A percentile compares a stretch with the other conserved stretches of the same genome.
These are phyloP conservation scores for Argyra leucocephala DNA, from an alignment of 2,888 invertebrate species.

Conservation along the genomic window DNA sequence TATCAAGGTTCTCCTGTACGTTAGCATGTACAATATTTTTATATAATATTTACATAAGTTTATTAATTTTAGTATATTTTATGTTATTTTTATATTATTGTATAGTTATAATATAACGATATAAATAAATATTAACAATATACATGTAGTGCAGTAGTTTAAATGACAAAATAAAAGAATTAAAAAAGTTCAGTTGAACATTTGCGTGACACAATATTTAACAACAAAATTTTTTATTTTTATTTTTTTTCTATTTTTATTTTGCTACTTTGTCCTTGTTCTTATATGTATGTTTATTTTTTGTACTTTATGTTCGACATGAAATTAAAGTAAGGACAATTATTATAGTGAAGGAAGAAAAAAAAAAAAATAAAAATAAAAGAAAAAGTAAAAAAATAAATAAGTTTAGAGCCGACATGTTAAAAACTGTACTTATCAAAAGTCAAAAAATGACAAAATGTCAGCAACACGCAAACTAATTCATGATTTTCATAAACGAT, in stretches of 20 bases:
- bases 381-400: background rate
- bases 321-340: background rate
- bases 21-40: too few species aligned
- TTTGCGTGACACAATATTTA: slow-evolving; percentile 3
- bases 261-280: background rate
- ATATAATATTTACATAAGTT: too few species aligned
- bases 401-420: background rate
- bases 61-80: too few species aligned
- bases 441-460: slow-evolving; percentile 6
- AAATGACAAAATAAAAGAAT: background rate
- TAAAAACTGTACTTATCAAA: slow-evolving; percentile 3
- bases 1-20: too few species aligned
- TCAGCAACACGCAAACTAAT: slow-evolving; percentile 6
- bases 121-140: background rate
- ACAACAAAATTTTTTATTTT: background rate
- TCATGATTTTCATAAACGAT: background rate
- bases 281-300: too few species aligned
- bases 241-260: background rate
- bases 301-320: background rate
- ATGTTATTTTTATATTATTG: too few species aligned
- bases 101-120: background rate
- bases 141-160: background rate
- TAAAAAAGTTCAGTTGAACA: background rate
- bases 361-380: background rate
- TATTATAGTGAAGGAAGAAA: background rate